Percentiles rank a stretch among this genome's conserved stretches.
Evolutionary conservation across 37 sponge, comb jelly and placozoan species (phyloP).

Genomic region (Trichoplax adhaerens): DNA sequence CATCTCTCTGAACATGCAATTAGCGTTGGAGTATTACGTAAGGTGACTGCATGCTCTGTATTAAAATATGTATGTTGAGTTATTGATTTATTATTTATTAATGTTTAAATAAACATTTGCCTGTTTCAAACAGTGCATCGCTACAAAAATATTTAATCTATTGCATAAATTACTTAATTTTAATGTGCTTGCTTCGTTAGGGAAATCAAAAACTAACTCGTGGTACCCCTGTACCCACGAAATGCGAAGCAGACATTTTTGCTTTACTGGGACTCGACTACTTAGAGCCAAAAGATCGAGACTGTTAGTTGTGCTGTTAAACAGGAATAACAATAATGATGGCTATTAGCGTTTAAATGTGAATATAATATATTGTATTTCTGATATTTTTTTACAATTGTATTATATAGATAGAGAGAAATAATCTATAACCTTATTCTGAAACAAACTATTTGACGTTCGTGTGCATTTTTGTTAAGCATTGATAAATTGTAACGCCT

Average conservation of each 20-base stretch:
- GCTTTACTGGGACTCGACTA: conserved; percentile 36
- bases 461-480: too few relatives aligned
- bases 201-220: conserved; percentile 39
- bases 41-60: conserved; percentile 11
- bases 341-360: too few relatives aligned
- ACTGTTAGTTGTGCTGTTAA: conserved; percentile 20
- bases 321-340: too few relatives aligned
- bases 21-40: conserved; percentile 45
- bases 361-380: too few relatives aligned
- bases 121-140: too few relatives aligned
- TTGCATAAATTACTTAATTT: neutral
- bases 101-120: too few relatives aligned
- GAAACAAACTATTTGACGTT: too few relatives aligned
- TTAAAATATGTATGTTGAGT: neutral
- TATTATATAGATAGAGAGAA: too few relatives aligned
- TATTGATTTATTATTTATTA: neutral
- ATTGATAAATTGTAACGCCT: too few relatives aligned
- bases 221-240: conserved; percentile 54
- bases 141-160: too few relatives aligned
- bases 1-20: conserved; percentile 57
- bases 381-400: too few relatives aligned
- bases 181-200: conserved; percentile 14
- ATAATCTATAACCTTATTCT: too few relatives aligned
- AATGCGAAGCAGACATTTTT: conserved; percentile 57
- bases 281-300: conserved; percentile 54